phyloP scores from a whole-genome alignment of 2,113 vertebrate species.

The Serinus canaria region DNA sequence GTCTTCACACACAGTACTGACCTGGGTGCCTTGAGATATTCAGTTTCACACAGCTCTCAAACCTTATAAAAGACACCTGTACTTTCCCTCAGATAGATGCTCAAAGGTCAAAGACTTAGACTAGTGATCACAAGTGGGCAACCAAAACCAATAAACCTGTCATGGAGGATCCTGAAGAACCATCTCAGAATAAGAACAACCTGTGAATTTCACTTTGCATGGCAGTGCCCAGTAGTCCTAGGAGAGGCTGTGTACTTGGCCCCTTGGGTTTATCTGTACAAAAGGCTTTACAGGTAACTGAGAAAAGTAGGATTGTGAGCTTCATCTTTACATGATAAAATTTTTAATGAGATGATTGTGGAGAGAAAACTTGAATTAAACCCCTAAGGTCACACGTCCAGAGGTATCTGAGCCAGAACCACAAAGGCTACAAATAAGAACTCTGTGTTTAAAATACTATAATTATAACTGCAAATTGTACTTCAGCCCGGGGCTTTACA shows the following conservation, averaged over 20 bases:
- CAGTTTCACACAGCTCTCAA: not conserved
- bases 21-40: not conserved
- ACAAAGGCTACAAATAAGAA: not conserved
- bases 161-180: not conserved
- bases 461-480: conserved; percentile 38
- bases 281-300: not conserved
- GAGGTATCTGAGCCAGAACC: not conserved
- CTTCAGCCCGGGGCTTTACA: conserved; percentile 32
- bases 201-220: not conserved
- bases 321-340: not conserved
- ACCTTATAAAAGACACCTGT: not conserved
- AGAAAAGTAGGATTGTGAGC: not conserved
- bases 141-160: not conserved
- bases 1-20: not conserved
- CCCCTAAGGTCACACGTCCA: not conserved
- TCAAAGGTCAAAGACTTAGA: not conserved
- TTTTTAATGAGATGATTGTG: conserved; percentile 22
- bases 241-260: not conserved
- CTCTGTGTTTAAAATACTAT: conserved; percentile 15
- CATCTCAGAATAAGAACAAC: not conserved
- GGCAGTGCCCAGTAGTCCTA: not conserved
- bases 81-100: not conserved
- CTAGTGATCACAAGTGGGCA: not conserved
- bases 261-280: not conserved
- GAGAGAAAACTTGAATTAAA: conserved; percentile 31